Percentiles rank a stretch among this genome's conserved stretches.
These are phyloP conservation scores for Caenorhabditis afra DNA, from an alignment of 2,888 invertebrate species.

Conservation along the genomic window DNA sequence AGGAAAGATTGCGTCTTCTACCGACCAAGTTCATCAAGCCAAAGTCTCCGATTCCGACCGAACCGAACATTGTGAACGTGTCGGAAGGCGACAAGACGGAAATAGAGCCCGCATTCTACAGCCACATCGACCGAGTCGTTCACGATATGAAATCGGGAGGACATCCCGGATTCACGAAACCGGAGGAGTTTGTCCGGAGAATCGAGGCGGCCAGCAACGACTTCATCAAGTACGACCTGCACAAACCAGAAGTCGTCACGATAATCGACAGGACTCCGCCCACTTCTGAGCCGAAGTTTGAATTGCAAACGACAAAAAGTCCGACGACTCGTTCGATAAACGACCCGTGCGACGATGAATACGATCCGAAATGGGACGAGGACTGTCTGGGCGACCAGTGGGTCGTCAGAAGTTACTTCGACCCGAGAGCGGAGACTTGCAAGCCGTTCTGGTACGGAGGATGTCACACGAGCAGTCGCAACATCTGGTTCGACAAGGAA, in stretches of 20 bases:
- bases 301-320: conserved; percentile 2
- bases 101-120: conserved; percentile 52
- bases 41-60: conserved; percentile 7
- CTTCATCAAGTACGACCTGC: conserved; percentile 49
- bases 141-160: conserved; percentile 52
- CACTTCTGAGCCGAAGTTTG: conserved; percentile 9
- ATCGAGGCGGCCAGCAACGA: conserved; percentile 54
- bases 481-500: conserved; percentile 67
- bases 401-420: conserved; percentile 59
- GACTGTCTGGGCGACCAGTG: conserved; percentile 67
- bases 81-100: conserved; percentile 47
- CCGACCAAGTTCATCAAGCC: conserved; percentile 4
- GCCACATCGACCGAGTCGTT: conserved; percentile 55
- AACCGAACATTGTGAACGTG: conserved; percentile 47
- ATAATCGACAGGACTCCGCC: conserved; percentile 43
- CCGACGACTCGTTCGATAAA: conserved; percentile 43
- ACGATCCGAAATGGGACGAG: conserved; percentile 69
- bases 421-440: conserved; percentile 42
- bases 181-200: conserved; percentile 52
- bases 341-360: conserved; percentile 67
- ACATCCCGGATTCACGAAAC: conserved; percentile 50
- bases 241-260: conserved; percentile 46
- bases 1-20: conserved; percentile 1
- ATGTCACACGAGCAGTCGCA: conserved; percentile 65
- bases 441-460: conserved; percentile 73